Evolutionary conservation across 2,113 vertebrate genomes (phyloP), one percentile per base, ranked within the genome.

Genomic region (Bungarus multicinctus): DNA sequence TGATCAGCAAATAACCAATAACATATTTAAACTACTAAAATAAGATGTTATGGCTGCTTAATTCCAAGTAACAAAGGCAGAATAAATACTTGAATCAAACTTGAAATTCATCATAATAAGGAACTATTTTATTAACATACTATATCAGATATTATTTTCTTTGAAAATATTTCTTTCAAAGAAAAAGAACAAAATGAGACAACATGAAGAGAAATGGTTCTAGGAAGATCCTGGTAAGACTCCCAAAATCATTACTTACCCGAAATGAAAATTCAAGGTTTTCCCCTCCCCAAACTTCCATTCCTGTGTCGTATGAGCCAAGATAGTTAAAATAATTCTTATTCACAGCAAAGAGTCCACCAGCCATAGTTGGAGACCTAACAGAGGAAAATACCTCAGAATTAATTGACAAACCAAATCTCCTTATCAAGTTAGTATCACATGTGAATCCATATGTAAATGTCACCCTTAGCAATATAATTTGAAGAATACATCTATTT

Each of bases 201-300:
- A 50, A 14, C 6, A 47, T 74, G 12, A 45, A 74, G 43, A 14
- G 27, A 11, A 11, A 25, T 27, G 52, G 45, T 92, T 81, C 39
- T 52, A n/a, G 87, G 8, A 54, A 91, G 74, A 86, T 52, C 88
- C 87, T 52, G 30, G 87, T 9, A 54, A 91, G 58, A 90, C 52
- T 90, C 74, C 86, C 53, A 92, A 85, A 54, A 92, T 50, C 85
- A 20, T 86, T 69, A 94, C 98, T 98, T 97, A 99, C 99, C 97
- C 99, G 98, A 96, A 99, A 99, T 60, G 99, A 99, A 95, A 99
- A 99, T 95, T 99, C 99, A 94, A 99, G 98, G 96, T 99, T 99
- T 97, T 99, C 99, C 97, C 99, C 99, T 92, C 99, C 99, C 99
- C 99, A 99, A 85, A 99, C 99, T 98, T 99, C 99, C 99, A 99